Evolutionary conservation across 2,888 invertebrate genomes (phyloP).

Genomic region (Hemicrepidius hirtus): DNA sequence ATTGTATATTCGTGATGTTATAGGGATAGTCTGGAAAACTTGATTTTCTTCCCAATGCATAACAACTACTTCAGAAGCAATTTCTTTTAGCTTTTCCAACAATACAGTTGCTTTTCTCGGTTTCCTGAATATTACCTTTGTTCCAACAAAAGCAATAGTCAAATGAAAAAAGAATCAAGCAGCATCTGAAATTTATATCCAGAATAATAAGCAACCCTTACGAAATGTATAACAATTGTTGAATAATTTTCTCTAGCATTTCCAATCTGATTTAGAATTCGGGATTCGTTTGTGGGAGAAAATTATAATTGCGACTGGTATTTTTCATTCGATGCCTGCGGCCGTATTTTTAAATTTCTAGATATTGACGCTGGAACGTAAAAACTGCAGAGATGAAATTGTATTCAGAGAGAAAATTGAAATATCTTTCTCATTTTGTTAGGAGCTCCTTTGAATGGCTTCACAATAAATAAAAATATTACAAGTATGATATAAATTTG

Average conservation of each 20-base stretch:
- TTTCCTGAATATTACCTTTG: too few relatives aligned
- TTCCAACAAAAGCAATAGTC: too few relatives aligned
- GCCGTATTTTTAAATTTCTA: slow-evolving; percentile 5
- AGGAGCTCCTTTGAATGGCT: neutral
- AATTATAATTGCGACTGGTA: neutral
- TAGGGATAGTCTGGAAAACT: too few relatives aligned
- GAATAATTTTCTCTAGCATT: neutral
- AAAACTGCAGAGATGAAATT: slow-evolving; percentile 19
- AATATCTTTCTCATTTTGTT: slow-evolving; percentile 25
- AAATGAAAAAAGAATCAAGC: too few relatives aligned
- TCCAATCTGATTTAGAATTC: neutral
- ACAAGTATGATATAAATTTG: slow-evolving; percentile 12
- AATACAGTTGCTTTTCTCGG: too few relatives aligned
- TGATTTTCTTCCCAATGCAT: slow-evolving; percentile 14
- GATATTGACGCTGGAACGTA: slow-evolving; percentile 6
- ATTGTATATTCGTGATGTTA: too few relatives aligned
- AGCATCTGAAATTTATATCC: too few relatives aligned
- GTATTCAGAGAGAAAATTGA: slow-evolving; percentile 17
- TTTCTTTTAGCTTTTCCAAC: too few relatives aligned
- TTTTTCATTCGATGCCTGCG: slow-evolving; percentile 1
- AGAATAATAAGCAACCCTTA: too few relatives aligned
- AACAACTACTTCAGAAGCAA: slow-evolving; percentile 5
- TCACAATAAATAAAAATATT: slow-evolving; percentile 20
- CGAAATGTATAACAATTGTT: too few relatives aligned
- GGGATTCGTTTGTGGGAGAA: neutral